A percentile compares a stretch with the other conserved stretches of the same genome.
phyloP scores from a whole-genome alignment of 2,888 invertebrate species.

The Pimpla rufipes region DNA sequence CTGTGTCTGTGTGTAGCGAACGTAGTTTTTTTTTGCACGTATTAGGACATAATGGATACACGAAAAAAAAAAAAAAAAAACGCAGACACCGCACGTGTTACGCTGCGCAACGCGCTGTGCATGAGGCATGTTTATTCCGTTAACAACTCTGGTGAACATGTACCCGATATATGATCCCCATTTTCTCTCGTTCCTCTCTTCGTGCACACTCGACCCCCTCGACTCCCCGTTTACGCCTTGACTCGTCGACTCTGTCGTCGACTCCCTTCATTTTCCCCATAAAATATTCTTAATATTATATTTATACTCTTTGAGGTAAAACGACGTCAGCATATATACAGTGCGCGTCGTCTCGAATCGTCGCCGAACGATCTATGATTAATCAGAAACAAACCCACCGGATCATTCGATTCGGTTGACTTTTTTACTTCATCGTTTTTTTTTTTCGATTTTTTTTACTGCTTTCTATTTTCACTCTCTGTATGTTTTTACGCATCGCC shows the following conservation, averaged over 20 bases:
- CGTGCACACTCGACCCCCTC: conserved; percentile 63
- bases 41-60: conserved; percentile 37
- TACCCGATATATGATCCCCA: conserved; percentile 54
- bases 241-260: conserved; percentile 39
- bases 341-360: conserved; percentile 41
- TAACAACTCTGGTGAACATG: conserved; percentile 68
- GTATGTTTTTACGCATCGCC: background rate
- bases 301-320: conserved; percentile 45
- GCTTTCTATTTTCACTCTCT: background rate
- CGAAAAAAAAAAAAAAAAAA: too few species aligned
- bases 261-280: conserved; percentile 38
- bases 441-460: conserved; percentile 5
- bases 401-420: conserved; percentile 6
- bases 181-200: conserved; percentile 57
- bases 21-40: conserved; percentile 36
- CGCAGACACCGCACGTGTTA: conserved; percentile 60
- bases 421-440: conserved; percentile 22
- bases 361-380: conserved; percentile 17
- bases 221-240: conserved; percentile 31
- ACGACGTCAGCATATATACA: conserved; percentile 45
- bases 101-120: conserved; percentile 64
- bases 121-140: conserved; percentile 78
- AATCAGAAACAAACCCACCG: conserved; percentile 13
- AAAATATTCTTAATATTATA: conserved; percentile 19
- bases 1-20: conserved; percentile 15